Base-by-base conservation (phyloP, 2,113 vertebrate species). In the Chlamydotis undulata region DNA sequence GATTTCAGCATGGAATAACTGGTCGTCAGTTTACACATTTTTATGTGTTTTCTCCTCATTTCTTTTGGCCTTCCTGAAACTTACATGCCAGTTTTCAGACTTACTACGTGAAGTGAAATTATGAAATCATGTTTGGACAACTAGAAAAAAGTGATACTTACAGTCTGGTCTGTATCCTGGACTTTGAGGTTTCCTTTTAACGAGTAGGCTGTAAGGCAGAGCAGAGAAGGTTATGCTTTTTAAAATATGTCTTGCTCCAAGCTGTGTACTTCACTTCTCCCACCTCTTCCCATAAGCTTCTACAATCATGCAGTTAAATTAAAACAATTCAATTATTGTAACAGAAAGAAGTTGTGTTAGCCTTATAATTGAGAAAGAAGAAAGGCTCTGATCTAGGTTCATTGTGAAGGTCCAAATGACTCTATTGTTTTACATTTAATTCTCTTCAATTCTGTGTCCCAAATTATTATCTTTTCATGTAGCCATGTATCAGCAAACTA, bases 161-260 rank as follows among this genome's bases (percentile, higher is more conserved):
- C 99, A 99, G 94, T 98, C 98, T 64, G 98, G 98, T 87, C 98
- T 97, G 43, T 96, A 97, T 64, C 96, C 95, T 39, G 96, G 90
- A 88, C 94, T 97, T 71, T n/a, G 96, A 23, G 96, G 59, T 9
- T 97, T 97, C 80, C 98, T 97, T 97, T 99, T 99, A 93, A 99
- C 84, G 31, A 99, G 96, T 94, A 99, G 90, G 74, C 98, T 99
- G 95, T 52, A 81, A 92, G 37, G 87, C 90, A 93, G 73, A 74
- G 28, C 28, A 83, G 50, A 70, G 33, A 56, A 41, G 10, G 33
- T 31, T 61, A 37, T 8, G 14, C 4, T 35, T 93, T 85, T 83
- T 37, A 24, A 88, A 88, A 8, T 35, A 33, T 1, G 7, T 60
- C 31, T 56, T 85, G 15, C 28, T 68, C 29, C 81, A 65, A 69